A percentile compares a stretch with the other conserved stretches of the same genome.
phyloP scores from a whole-genome alignment of 2,797 vertebrate genomes.

The Parauchenoglanis ngamensis region DNA sequence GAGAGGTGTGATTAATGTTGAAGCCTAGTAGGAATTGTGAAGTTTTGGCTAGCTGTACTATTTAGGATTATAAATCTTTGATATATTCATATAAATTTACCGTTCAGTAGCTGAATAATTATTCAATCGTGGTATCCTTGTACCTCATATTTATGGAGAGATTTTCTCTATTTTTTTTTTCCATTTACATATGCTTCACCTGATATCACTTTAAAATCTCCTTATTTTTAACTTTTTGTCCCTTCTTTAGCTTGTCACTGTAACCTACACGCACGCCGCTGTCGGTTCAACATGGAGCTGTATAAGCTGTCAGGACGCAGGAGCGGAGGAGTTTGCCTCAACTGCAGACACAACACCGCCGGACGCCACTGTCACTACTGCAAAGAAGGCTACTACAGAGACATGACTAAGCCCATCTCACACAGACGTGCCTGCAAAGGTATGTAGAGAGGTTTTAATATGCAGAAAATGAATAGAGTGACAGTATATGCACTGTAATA shows the following conservation, averaged over 20 bases:
- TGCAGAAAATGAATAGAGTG: neutral
- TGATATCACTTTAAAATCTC: neutral
- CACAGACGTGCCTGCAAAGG: constrained; percentile 97
- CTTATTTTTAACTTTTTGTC: neutral
- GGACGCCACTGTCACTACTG: constrained; percentile 98
- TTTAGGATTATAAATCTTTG: constrained; percentile 11
- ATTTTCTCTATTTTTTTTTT: neutral
- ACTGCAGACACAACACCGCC: constrained; percentile 96
- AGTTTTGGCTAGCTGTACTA: neutral
- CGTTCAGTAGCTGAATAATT: neutral
- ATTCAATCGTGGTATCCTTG: neutral
- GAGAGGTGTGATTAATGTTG: constrained; percentile 16
- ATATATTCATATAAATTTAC: neutral
- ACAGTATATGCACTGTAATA: neutral
- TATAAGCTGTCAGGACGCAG: constrained; percentile 94
- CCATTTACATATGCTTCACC: neutral
- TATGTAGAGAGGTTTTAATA: constrained; percentile 57
- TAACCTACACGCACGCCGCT: constrained; percentile 94
- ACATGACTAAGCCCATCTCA: constrained; percentile 94
- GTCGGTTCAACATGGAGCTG: constrained; percentile 98
- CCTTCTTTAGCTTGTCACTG: constrained; percentile 87
- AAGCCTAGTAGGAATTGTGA: neutral
- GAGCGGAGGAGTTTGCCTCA: constrained; percentile 94
- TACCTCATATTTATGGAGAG: neutral
- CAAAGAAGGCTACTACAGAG: constrained; percentile 96